Percentiles rank a stretch among this genome's conserved stretches.
Conservation (phyloP, 2,888 invertebrate genomes). For the Phoenoteleia sp. region DNA sequence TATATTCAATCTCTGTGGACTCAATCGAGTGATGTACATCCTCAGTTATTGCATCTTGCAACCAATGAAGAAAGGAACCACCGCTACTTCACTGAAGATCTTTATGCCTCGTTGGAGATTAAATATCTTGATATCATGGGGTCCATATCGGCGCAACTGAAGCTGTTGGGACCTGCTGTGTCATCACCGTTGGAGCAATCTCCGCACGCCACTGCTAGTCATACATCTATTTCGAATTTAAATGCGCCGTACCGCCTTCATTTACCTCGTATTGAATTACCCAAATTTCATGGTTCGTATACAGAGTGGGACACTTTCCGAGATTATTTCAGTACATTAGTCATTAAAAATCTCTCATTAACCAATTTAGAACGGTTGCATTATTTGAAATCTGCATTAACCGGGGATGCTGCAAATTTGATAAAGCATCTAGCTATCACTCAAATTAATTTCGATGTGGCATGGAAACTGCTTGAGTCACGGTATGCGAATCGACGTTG, state of each 20-base stretch:
- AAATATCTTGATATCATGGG: neutral
- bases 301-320: neutral
- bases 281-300: neutral
- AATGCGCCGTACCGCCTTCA: no score
- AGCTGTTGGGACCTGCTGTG: neutral
- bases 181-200: no score
- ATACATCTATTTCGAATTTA: no score
- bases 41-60: neutral
- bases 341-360: neutral
- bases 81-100: constrained; percentile 5
- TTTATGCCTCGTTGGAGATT: neutral
- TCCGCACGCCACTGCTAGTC: no score
- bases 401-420: neutral
- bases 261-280: neutral
- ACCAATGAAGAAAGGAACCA: neutral
- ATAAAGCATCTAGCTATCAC: neutral
- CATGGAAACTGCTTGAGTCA: neutral
- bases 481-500: neutral
- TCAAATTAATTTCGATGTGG: neutral
- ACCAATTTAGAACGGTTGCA: neutral
- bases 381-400: neutral
- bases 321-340: neutral
- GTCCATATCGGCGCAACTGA: neutral
- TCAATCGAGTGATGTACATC: neutral
- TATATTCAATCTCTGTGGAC: constrained; percentile 13